Evolutionary conservation across 1,140 invertebrate genomes (phyloP).

Genomic region (Telenomus remus): DNA sequence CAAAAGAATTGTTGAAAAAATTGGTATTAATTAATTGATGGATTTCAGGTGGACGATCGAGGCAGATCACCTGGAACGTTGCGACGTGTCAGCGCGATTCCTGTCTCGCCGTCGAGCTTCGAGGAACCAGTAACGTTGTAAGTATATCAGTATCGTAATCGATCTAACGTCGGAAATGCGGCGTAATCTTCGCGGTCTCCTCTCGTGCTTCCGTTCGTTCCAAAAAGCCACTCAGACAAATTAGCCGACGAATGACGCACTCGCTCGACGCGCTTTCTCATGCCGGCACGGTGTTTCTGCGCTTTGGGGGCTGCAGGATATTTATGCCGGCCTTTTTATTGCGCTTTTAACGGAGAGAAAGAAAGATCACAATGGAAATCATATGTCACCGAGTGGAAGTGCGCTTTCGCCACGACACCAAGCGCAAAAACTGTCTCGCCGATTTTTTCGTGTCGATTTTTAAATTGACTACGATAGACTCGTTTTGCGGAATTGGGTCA

Average conservation of each 20-base stretch:
- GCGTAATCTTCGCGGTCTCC: conserved; percentile 41
- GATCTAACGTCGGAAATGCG: conserved; percentile 26
- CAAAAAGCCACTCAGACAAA: conserved; percentile 75
- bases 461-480: not conserved
- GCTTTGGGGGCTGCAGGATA: conserved; percentile 56
- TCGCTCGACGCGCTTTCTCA: conserved; percentile 35
- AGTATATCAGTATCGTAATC: conserved; percentile 63
- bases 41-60: conserved; percentile 70
- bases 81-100: conserved; percentile 67
- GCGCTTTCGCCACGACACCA: conserved; percentile 44
- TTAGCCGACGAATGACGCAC: conserved; percentile 62
- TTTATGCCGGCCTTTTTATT: conserved; percentile 74
- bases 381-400: conserved; percentile 68
- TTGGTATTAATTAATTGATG: not conserved
- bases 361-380: conserved; percentile 71
- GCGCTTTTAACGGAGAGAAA: conserved; percentile 61
- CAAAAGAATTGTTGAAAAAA: no score
- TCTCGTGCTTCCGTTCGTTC: conserved; percentile 41
- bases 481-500: no score
- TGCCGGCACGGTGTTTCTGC: conserved; percentile 60
- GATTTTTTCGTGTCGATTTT: not conserved
- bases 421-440: not conserved
- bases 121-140: conserved; percentile 74
- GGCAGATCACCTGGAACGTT: conserved; percentile 71
- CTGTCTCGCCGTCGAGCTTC: conserved; percentile 69